Evolutionary conservation across 2,888 invertebrate species (phyloP), one percentile per base, ranked within the genome.

Genomic region (Syrphus vitripennis): DNA sequence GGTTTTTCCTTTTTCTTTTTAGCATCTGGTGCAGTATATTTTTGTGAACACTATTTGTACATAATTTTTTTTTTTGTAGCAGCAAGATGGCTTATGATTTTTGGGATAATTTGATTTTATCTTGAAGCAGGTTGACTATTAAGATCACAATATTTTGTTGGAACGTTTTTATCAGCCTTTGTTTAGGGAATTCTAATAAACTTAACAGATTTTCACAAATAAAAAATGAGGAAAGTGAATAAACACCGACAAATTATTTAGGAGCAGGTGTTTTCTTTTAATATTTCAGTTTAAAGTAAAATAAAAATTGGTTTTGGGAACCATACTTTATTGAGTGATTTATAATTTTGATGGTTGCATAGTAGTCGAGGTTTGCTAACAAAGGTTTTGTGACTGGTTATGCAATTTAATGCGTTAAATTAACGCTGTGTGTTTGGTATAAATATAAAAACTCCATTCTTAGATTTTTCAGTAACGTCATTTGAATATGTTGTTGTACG

Each of bases 1-100:
- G 83, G 65, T 69, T 74, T 83, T 83, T 45, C 78, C 83, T 24
- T 21, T 45, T 26, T 78, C 63, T 70, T 69, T 74, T 79, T 79
- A 69, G 37, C 78, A 83, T 78, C 83, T 83, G 83, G 72, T 69
- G 69, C 29, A 61, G 21, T 53, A 29, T 42, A 29, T 42, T 75
- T 69, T 81, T 29, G 26, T 37, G 21, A 63, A 53, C 3, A 55
- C 16, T 16, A 19, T 6, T 57, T 19, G 9, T 3, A 3, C 21
- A 48, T 55, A 7, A 16, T 4, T 10, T 55, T 14, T 0, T 40
- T 42, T 42, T 29, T 45, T 42, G 16, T 45, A 14, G 29, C 61
- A 31, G 7, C 45, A 65, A 14, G 40, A 45, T 42, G 19, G 65
- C 65, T 65, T 65, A 65, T 79, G 78, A 21, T 48, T 63, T 63